phyloP scores from a whole-genome alignment of 2,888 invertebrate species.

The Lydus trimaculatus region DNA sequence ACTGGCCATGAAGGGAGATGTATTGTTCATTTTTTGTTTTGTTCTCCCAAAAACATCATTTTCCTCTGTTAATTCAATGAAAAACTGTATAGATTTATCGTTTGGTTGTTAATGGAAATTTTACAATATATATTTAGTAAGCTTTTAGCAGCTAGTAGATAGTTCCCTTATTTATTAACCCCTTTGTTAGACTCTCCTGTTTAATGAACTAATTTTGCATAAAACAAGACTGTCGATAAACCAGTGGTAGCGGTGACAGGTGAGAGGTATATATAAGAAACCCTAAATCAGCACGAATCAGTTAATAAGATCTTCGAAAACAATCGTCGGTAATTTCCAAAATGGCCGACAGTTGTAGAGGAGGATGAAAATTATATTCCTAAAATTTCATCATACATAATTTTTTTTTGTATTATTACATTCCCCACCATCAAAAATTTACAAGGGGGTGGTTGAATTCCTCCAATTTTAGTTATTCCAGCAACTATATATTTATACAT shows the following conservation, averaged over 20 bases:
- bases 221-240: neutral
- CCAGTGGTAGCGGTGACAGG: neutral
- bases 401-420: neutral
- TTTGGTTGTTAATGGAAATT: too few species aligned
- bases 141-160: neutral
- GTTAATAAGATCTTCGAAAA: constrained; percentile 60
- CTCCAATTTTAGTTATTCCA: neutral
- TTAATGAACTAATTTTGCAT: constrained; percentile 7
- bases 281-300: constrained; percentile 52
- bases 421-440: neutral
- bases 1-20: too few species aligned
- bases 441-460: neutral
- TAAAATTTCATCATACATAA: neutral
- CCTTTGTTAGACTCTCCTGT: neutral
- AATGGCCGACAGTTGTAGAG: constrained; percentile 54
- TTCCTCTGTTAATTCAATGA: too few species aligned
- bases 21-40: too few species aligned
- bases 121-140: too few species aligned
- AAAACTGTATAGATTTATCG: too few species aligned
- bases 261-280: constrained; percentile 28
- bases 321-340: constrained; percentile 59
- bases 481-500: neutral
- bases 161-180: neutral
- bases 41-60: too few species aligned
- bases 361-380: neutral